These are phyloP conservation scores for Muntiacus reevesi DNA, from an alignment of 2,113 vertebrate genomes.

Conservation along the genomic window DNA sequence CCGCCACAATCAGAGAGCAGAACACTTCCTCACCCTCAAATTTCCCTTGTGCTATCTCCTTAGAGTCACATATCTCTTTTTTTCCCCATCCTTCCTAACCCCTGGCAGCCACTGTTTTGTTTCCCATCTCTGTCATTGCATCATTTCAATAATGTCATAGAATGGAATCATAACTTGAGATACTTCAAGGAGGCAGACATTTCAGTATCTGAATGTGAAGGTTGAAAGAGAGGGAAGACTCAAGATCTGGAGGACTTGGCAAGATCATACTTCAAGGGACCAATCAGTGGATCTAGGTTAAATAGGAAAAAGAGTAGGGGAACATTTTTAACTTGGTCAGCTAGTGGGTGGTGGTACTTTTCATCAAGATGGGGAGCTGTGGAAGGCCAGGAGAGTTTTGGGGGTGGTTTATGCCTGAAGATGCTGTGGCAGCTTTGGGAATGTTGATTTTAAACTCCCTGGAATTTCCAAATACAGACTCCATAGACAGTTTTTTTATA, in stretches of 20 bases:
- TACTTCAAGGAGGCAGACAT: not conserved
- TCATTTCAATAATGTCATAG: not conserved
- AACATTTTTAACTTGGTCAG: not conserved
- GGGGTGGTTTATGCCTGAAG: not conserved
- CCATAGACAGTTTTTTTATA: not conserved
- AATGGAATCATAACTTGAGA: not conserved
- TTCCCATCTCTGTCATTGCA: not conserved
- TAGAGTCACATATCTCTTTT: too few species aligned
- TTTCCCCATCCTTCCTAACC: not conserved
- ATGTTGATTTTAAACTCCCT: not conserved
- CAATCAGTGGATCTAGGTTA: not conserved
- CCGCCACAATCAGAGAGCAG: not conserved
- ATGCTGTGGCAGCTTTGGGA: not conserved
- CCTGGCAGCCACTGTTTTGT: not conserved
- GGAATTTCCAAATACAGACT: not conserved
- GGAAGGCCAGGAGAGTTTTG: not conserved
- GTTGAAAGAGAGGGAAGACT: not conserved
- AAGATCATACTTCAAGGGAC: not conserved
- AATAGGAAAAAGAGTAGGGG: not conserved
- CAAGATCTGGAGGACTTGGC: not conserved
- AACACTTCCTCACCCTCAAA: not conserved
- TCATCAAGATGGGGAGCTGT: not conserved
- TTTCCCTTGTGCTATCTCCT: not conserved
- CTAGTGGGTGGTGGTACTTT: not conserved
- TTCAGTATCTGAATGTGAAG: not conserved